phyloP scores from a whole-genome alignment of 1,140 invertebrate species.

The Frieseomelitta varia region DNA sequence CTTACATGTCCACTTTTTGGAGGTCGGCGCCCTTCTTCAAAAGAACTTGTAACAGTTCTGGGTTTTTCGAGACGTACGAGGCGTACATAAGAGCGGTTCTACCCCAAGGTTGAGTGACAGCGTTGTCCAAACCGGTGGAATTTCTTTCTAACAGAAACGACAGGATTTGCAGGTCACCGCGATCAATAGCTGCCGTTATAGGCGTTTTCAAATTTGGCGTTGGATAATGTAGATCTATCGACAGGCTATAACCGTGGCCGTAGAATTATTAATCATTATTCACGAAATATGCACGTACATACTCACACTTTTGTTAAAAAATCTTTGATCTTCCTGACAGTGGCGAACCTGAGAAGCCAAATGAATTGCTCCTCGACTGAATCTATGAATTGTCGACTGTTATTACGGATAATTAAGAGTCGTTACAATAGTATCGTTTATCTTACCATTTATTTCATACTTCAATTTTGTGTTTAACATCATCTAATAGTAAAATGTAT shows the following conservation, averaged over 20 bases:
- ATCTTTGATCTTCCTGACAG: constrained; percentile 45
- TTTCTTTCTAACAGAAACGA: constrained; percentile 49
- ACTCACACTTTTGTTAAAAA: constrained; percentile 48
- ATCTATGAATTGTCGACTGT: neutral
- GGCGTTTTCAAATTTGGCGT: constrained; percentile 72
- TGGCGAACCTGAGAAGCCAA: constrained; percentile 54
- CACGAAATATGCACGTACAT: no score
- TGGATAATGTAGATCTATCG: constrained; percentile 61
- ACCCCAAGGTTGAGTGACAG: constrained; percentile 54
- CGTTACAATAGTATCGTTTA: no score
- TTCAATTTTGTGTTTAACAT: neutral
- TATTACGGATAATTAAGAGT: neutral
- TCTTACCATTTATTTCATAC: neutral
- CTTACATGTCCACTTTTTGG: constrained; percentile 53
- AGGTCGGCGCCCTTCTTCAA: constrained; percentile 59
- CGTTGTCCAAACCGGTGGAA: constrained; percentile 40
- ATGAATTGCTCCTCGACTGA: constrained; percentile 58
- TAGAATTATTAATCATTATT: neutral
- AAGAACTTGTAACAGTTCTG: constrained; percentile 55
- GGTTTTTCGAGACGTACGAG: constrained; percentile 36
- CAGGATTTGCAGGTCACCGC: constrained; percentile 74
- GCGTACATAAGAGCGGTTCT: constrained; percentile 66
- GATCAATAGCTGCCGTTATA: constrained; percentile 76
- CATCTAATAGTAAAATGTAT: neutral
- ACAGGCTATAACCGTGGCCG: constrained; percentile 27